These are phyloP conservation scores for Cartodere bifasciata DNA, from an alignment of 2,888 invertebrate species.

Conservation along the genomic window DNA sequence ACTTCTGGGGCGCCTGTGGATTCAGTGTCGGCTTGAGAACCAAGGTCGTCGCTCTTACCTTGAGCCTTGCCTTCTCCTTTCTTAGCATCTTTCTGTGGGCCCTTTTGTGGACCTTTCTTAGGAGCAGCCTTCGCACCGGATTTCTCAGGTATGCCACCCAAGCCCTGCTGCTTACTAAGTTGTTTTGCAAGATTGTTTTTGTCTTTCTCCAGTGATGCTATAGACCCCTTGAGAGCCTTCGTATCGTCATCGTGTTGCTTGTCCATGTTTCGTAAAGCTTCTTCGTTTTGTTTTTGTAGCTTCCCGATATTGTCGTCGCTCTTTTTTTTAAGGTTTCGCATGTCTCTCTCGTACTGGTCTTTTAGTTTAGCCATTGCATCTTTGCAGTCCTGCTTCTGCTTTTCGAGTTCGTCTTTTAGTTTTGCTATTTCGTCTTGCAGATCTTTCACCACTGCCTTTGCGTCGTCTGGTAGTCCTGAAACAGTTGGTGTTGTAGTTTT, in stretches of 20 bases:
- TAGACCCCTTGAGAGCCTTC: constrained; percentile 14
- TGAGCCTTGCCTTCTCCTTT: no score
- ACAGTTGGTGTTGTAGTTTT: background rate
- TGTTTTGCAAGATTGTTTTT: no score
- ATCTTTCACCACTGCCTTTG: constrained; percentile 10
- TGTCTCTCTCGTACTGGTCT: constrained; percentile 41
- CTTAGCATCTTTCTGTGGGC: no score
- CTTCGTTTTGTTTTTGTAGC: constrained; percentile 42
- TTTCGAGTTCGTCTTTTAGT: constrained; percentile 16
- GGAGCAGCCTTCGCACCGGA: no score
- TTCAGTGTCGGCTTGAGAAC: no score
- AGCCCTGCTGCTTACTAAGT: no score
- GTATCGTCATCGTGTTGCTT: constrained; percentile 41
- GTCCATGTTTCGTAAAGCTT: constrained; percentile 37
- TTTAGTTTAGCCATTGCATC: constrained; percentile 33
- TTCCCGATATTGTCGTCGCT: constrained; percentile 43
- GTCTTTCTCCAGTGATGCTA: constrained; percentile 8
- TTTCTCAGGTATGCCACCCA: no score
- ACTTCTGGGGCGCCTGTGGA: no score
- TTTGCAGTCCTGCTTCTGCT: constrained; percentile 25
- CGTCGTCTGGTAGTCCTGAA: constrained; percentile 3
- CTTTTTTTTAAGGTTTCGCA: constrained; percentile 40
- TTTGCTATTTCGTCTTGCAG: constrained; percentile 14
- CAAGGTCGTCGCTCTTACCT: no score
- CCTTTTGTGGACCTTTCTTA: no score